Evolutionary conservation across 2,797 vertebrate genomes (phyloP).

Genomic region (Gymnothorax reevesii): DNA sequence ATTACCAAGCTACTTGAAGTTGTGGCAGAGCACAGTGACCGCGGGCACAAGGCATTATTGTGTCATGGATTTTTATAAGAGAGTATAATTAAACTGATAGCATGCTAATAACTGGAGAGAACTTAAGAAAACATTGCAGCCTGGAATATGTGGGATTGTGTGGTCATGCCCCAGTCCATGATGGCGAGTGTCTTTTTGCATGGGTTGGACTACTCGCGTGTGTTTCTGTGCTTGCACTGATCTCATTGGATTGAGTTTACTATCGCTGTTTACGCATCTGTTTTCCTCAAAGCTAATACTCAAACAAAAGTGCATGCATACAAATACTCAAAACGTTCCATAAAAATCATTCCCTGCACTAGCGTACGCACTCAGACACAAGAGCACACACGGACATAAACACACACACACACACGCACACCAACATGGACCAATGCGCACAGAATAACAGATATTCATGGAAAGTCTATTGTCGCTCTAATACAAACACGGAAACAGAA

Average conservation of each 20-base stretch:
- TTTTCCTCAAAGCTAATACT: conserved; percentile 64
- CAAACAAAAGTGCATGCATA: conserved; percentile 51
- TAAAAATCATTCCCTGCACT: neutral
- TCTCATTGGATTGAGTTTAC: conserved; percentile 14
- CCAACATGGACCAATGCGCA: neutral
- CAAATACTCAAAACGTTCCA: conserved; percentile 18
- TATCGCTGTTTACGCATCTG: conserved; percentile 73
- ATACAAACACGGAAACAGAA: neutral
- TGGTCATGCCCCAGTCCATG: neutral
- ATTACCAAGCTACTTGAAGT: neutral
- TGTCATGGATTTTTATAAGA: neutral
- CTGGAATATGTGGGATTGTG: neutral
- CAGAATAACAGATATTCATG: conserved; percentile 33
- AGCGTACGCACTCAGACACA: conserved; percentile 6
- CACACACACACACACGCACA: neutral
- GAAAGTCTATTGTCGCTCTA: conserved; percentile 29
- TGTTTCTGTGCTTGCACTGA: conserved; percentile 27
- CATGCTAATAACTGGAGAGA: neutral
- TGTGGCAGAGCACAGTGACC: neutral
- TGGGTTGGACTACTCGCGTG: neutral
- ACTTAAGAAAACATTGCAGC: neutral
- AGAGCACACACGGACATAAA: neutral
- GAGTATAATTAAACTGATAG: neutral
- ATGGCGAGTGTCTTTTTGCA: conserved; percentile 14
- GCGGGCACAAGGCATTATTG: neutral